A percentile compares a stretch with the other conserved stretches of the same genome.
These are phyloP conservation scores for Formica exsecta DNA, from an alignment of 1,140 invertebrate genomes.

Conservation along the genomic window DNA sequence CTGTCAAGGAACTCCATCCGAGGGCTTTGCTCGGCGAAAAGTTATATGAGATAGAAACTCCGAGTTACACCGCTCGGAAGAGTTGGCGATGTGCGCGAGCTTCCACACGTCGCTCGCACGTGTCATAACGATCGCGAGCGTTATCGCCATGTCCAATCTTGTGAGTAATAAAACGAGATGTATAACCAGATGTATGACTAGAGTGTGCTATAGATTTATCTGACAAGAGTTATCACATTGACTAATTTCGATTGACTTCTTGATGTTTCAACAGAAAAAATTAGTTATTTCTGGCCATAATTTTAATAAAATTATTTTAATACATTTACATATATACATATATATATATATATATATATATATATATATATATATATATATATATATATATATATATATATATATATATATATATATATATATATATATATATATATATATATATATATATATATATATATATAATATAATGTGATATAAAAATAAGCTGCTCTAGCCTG, in stretches of 20 bases:
- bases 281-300: no score
- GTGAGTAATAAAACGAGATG: conserved; percentile 3
- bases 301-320: no score
- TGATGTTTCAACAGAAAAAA: background rate
- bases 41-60: conserved; percentile 63
- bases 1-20: conserved; percentile 62
- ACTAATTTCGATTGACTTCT: background rate
- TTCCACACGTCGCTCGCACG: conserved; percentile 1
- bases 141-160: conserved; percentile 23
- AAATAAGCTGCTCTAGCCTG: background rate
- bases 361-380: no score
- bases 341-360: no score
- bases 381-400: no score
- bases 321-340: no score
- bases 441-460: no score
- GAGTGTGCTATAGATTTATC: background rate
- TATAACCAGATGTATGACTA: background rate
- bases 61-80: conserved; percentile 45
- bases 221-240: background rate
- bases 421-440: no score
- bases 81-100: conserved; percentile 12
- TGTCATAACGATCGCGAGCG: background rate
- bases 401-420: no score
- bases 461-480: background rate
- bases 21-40: conserved; percentile 61